Percentiles rank a stretch among this genome's conserved stretches.
phyloP scores from a whole-genome alignment of 53 echinoderm and acorn worm species.

The Mesocentrotus franciscanus region DNA sequence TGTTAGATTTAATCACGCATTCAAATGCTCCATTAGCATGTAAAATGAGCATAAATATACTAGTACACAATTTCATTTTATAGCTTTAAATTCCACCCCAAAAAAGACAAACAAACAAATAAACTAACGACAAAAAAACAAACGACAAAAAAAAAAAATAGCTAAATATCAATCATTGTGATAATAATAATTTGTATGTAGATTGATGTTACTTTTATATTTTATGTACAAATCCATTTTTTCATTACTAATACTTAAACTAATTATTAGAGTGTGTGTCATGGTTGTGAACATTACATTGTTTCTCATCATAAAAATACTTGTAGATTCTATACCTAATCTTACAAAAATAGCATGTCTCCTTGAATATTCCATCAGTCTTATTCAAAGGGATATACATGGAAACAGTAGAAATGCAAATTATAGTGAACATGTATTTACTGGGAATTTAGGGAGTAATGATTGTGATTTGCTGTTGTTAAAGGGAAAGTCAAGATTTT shows the following conservation, averaged over 20 bases:
- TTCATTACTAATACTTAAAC: slow-evolving; percentile 35
- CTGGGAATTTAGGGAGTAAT: not conserved
- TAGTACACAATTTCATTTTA: not conserved
- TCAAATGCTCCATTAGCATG: not conserved
- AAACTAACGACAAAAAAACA: not conserved
- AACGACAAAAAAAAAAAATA: not conserved
- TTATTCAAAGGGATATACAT: not conserved
- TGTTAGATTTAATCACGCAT: not conserved
- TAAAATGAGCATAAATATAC: not conserved
- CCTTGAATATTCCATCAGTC: no score
- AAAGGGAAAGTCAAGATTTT: not conserved
- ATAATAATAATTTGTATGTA: not conserved
- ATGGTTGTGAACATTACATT: not conserved
- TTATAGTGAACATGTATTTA: not conserved
- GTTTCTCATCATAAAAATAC: not conserved
- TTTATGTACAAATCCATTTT: not conserved
- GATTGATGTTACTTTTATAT: not conserved
- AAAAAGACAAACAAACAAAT: not conserved
- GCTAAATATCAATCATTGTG: not conserved
- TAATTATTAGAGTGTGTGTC: not conserved
- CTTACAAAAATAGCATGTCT: no score
- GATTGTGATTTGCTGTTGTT: not conserved
- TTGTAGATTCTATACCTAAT: no score
- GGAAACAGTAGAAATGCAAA: not conserved
- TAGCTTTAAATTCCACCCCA: not conserved